Conservation (phyloP, 2,888 invertebrate genomes). For the Tenodera sinensis region DNA sequence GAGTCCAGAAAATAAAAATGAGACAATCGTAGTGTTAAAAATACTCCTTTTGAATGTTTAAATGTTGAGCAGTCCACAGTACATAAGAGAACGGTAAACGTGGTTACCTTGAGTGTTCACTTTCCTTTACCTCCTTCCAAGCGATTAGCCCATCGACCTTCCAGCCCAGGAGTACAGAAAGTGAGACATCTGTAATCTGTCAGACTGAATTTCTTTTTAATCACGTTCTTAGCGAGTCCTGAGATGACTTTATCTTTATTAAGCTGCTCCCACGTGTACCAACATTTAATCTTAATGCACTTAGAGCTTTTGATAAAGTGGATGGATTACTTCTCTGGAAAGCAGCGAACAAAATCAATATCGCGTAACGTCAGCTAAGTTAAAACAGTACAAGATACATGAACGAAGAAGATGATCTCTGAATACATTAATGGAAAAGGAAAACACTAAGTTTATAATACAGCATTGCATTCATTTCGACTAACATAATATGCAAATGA, state of each 20-base stretch:
- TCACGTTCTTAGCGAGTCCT: background rate
- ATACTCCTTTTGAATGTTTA: too few species aligned
- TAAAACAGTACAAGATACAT: too few species aligned
- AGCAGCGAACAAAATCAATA: background rate
- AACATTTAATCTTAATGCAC: background rate
- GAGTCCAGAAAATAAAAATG: too few species aligned
- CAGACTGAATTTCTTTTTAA: background rate
- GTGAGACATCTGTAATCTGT: background rate
- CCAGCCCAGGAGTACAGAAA: background rate
- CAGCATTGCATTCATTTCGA: too few species aligned
- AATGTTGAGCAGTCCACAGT: too few species aligned
- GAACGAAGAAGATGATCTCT: too few species aligned
- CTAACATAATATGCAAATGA: too few species aligned
- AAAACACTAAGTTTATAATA: too few species aligned
- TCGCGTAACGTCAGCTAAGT: too few species aligned
- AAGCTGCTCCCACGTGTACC: background rate
- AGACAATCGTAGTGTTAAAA: rapidly evolving
- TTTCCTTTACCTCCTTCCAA: background rate
- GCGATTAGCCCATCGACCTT: background rate
- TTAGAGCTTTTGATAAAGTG: background rate
- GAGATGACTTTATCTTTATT: background rate
- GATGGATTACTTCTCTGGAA: background rate
- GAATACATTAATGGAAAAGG: too few species aligned
- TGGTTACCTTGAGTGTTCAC: background rate
- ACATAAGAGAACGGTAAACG: too few species aligned